Evolutionary conservation across 2,888 invertebrate species (phyloP), one percentile per base, ranked within the genome.

Genomic region (Troides helena): DNA sequence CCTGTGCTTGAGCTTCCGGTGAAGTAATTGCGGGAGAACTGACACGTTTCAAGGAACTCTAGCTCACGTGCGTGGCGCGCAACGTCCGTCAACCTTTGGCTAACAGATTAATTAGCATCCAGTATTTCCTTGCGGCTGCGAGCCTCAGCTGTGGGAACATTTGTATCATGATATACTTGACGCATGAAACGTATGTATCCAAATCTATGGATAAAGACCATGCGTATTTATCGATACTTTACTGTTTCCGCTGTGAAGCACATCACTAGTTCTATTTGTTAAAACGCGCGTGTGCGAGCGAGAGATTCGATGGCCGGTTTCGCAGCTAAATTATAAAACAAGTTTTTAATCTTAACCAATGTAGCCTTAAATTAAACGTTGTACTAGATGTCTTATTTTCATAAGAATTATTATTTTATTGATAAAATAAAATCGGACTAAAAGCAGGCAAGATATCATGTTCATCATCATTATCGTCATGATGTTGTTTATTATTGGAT

Each of bases 361-460:
- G 21, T 36, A 59, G 6, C 10, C 67, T 60, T 69, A 69, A 56
- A 65, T 64, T 25, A 39, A 30, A 69, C 43, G 61, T 69, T 69
- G 65, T 69, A 69, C 66, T 65, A 61, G 60, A 65, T 59, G 59
- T 65, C 65, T 65, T 64, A 65, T 17, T 23, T 53, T 53, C 61
- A 7, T 46, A 67, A 67, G 50, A 59, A 30, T 66, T 64, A 64
- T 36, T 23, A 46, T 36, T 63, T 14, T 5, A 60, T 39, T 18
- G 50, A n/a, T 14, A 23, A 21, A 7, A 10, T 8, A 4, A n/a
- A 61, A 8, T 10, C n/a, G 53, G 30, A 61, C 59, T 65, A 65
- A 60, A 53, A 36, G 50, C 25, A 61, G 67, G 67, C 61, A 67
- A 64, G 64, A 64, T 60, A 53, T 56, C 36, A 58, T 21, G 21